These are phyloP conservation scores for Drosophila oshimai DNA, from an alignment of 1,140 invertebrate genomes.

Conservation along the genomic window DNA sequence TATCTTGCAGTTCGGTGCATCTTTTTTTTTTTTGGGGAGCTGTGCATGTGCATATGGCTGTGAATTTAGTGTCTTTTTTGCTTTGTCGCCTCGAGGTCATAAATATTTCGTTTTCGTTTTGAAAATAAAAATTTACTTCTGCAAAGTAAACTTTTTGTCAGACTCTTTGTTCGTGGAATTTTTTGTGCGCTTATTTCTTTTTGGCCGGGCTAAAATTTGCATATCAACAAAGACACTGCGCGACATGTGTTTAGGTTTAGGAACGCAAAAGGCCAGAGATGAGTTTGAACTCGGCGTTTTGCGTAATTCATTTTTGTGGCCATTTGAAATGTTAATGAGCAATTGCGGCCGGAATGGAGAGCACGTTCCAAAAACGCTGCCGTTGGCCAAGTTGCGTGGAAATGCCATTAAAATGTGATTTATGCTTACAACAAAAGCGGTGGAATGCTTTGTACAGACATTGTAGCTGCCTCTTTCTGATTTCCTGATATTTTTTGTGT, in stretches of 20 bases:
- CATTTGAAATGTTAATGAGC: slow-evolving; percentile 39
- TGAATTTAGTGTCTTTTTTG: slow-evolving; percentile 20
- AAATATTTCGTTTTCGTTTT: slow-evolving; percentile 66
- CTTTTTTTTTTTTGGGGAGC: slow-evolving; percentile 2
- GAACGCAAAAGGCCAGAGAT: neutral
- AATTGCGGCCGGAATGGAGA: slow-evolving; percentile 27
- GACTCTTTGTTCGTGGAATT: slow-evolving; percentile 20
- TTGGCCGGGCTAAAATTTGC: slow-evolving; percentile 52
- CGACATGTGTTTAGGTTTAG: slow-evolving; percentile 25
- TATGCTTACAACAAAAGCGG: slow-evolving; percentile 55
- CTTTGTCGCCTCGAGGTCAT: slow-evolving; percentile 68
- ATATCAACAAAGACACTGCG: slow-evolving; percentile 58
- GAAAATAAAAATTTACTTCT: slow-evolving; percentile 42
- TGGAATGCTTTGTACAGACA: slow-evolving; percentile 28
- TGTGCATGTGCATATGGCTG: slow-evolving; percentile 1
- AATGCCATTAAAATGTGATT: slow-evolving; percentile 61
- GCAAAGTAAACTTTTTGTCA: slow-evolving; percentile 37
- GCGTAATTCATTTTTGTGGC: slow-evolving; percentile 36
- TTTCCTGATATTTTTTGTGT: slow-evolving; percentile 63
- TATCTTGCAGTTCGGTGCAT: slow-evolving; percentile 31
- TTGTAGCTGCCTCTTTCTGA: slow-evolving; percentile 15
- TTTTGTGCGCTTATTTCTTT: neutral
- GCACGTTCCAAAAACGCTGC: slow-evolving; percentile 49
- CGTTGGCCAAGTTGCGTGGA: slow-evolving; percentile 39
- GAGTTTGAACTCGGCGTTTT: slow-evolving; percentile 7